Conservation (phyloP, 2,888 invertebrate species). For the Patella depressa region DNA sequence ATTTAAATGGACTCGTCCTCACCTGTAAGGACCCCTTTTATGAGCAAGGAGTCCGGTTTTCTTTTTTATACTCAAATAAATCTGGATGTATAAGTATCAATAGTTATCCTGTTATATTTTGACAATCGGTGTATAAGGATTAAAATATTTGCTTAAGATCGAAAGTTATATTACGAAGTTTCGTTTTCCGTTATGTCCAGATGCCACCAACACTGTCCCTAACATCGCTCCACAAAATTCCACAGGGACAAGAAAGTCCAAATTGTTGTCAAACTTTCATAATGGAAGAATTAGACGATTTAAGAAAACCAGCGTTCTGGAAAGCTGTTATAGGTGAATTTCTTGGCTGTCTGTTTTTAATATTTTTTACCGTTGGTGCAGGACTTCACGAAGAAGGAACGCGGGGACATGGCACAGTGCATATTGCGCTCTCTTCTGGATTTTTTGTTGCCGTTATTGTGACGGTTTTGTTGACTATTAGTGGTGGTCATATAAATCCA, state of each 20-base stretch:
- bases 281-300: slow-evolving; percentile 42
- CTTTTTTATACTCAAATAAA: no score
- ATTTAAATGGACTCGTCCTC: no score
- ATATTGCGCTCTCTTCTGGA: slow-evolving; percentile 45
- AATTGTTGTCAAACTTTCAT: slow-evolving; percentile 24
- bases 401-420: slow-evolving; percentile 23
- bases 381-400: slow-evolving; percentile 30
- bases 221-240: neutral
- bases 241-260: neutral
- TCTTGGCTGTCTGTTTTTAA: slow-evolving; percentile 47
- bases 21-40: no score
- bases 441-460: slow-evolving; percentile 50
- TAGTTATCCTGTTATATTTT: no score
- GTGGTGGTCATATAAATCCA: slow-evolving; percentile 59
- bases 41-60: no score
- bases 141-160: no score
- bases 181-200: slow-evolving; percentile 2
- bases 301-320: slow-evolving; percentile 48
- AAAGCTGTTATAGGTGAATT: slow-evolving; percentile 50
- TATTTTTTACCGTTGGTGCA: slow-evolving; percentile 43
- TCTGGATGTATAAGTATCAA: no score
- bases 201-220: slow-evolving; percentile 9
- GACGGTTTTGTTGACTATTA: slow-evolving; percentile 42
- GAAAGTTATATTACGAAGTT: no score
- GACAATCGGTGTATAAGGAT: no score